phyloP scores from a whole-genome alignment of 2,113 vertebrate genomes.

The Morone saxatilis region DNA sequence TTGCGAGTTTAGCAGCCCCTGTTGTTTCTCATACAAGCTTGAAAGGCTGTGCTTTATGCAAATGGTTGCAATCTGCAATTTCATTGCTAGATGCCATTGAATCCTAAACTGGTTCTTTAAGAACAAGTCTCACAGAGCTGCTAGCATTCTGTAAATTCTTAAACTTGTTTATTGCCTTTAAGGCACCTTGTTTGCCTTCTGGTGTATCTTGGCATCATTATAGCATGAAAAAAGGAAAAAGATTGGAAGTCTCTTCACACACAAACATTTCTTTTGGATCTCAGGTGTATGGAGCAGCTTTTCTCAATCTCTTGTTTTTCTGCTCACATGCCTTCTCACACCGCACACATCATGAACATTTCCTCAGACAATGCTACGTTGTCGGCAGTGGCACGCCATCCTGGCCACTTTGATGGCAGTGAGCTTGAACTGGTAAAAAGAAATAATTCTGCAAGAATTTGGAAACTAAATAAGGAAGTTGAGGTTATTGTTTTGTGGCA shows the following conservation, averaged over 20 bases:
- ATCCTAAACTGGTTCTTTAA: too few relatives aligned
- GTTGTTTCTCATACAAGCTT: too few relatives aligned
- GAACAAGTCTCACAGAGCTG: background rate
- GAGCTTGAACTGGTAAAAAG: background rate
- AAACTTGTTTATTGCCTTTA: background rate
- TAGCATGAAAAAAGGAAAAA: background rate
- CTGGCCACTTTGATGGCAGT: background rate
- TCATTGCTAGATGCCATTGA: too few relatives aligned
- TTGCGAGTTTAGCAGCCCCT: too few relatives aligned
- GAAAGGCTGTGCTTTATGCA: too few relatives aligned
- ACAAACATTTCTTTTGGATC: constrained; percentile 4
- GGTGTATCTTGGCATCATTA: background rate
- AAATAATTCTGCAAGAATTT: background rate
- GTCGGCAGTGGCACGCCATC: background rate
- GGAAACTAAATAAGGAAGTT: background rate
- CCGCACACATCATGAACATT: background rate
- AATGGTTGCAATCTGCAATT: too few relatives aligned
- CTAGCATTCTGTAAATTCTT: background rate
- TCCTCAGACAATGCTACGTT: background rate
- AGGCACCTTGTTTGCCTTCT: background rate
- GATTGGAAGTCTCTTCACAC: constrained; percentile 7
- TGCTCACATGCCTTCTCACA: background rate
- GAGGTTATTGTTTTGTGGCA: background rate
- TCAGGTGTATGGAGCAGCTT: background rate
- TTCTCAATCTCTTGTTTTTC: constrained; percentile 13